A percentile compares a stretch with the other conserved stretches of the same genome.
Conservation (phyloP, 2,888 invertebrate species). For the Baronia brevicornis region DNA sequence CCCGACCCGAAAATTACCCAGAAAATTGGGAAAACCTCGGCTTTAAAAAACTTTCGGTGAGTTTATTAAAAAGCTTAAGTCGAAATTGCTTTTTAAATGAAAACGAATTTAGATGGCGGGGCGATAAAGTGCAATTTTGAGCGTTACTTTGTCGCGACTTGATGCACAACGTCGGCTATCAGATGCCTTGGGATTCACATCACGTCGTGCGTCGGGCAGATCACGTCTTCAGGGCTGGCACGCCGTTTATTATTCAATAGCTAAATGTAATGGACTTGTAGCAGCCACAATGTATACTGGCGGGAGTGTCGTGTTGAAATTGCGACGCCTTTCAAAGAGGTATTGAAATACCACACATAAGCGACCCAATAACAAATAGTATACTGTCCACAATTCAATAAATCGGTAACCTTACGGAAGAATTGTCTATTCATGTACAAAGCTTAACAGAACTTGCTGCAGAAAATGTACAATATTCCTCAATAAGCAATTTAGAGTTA, state of each 20-base stretch:
- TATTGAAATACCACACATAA: no score
- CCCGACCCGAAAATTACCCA: conserved; percentile 28
- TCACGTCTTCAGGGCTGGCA: conserved; percentile 41
- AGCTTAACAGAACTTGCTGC: no score
- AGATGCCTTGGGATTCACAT: conserved; percentile 35
- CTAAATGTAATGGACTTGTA: conserved; percentile 56
- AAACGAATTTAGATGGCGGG: conserved; percentile 28
- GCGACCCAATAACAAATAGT: no score
- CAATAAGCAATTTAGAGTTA: no score
- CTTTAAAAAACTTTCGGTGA: conserved; percentile 40
- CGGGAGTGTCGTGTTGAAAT: conserved; percentile 19
- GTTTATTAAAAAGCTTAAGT: conserved; percentile 27
- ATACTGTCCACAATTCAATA: no score
- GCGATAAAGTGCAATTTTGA: conserved; percentile 46
- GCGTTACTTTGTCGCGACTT: conserved; percentile 26
- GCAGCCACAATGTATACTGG: conserved; percentile 26
- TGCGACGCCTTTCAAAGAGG: conserved; percentile 17
- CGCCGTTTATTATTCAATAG: conserved; percentile 62
- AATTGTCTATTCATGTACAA: no score
- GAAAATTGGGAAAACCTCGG: conserved; percentile 46
- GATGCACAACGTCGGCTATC: conserved; percentile 29
- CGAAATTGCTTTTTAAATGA: conserved; percentile 27
- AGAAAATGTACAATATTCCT: no score
- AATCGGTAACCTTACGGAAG: no score
- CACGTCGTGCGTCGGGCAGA: conserved; percentile 43